Base-by-base conservation (phyloP, 2,888 invertebrate genomes). In the Apoda limacodes region DNA sequence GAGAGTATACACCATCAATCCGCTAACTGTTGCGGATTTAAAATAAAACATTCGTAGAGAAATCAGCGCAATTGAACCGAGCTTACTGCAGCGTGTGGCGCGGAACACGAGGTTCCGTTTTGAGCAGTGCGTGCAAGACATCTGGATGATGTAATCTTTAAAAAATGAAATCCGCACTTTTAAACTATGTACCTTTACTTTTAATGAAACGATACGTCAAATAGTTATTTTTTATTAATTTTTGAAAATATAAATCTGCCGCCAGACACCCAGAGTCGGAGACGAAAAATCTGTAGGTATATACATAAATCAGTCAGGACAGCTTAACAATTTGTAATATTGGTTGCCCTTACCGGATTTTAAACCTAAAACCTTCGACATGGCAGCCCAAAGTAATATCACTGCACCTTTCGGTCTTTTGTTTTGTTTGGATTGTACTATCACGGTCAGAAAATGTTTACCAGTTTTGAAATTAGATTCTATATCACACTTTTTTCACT, bases 51-150 rank as follows among this genome's bases (percentile, higher is more conserved):
- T 44, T 32, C 35, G 34, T 17, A 37, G 26, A 17, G 45, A 45
- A 40, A 45, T 45, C 34, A 26, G 28, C 37, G 5, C 26, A 30
- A 43, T 40, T 42, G 22, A 39, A 40, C 35, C 33, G 19, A 40
- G 38, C 24, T 43, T 48, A 35, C 26, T 41, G 35, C 42, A 44
- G 38, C 37, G 37, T 37, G 40, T 45, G 39, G 40, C 40, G 29
- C 42, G 24, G 13, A 46, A 44, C 26, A 41, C 39, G 26, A 41
- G 38, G 39, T 39, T 42, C 35, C 40, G 43, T 34, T 42, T 42
- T 15, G 36, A 46, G 41, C 35, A 44, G 27, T 44, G 43, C 28
- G 37, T 46, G 10, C 39, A 40, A 40, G 21, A 42, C 42, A 47
- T 42, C 29, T 43, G 30, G 38, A 40, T 40, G 37, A 45, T 14